Base-by-base conservation (phyloP, 2,113 vertebrate genomes). In the Entosphenus tridentatus region DNA sequence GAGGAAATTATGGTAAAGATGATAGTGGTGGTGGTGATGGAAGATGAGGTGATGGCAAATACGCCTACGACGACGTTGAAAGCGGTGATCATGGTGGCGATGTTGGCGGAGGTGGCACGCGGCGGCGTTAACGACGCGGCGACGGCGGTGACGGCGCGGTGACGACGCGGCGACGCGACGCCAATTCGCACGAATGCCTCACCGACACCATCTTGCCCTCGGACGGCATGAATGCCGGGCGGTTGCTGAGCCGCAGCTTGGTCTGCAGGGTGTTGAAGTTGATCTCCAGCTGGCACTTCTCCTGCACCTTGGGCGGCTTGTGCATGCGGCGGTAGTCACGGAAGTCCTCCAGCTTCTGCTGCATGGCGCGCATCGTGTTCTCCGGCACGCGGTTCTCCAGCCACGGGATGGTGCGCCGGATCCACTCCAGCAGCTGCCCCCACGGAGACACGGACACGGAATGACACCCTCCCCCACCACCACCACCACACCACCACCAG, bases 201-300 rank as follows among this genome's bases (percentile, higher is more conserved):
- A 98, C 93, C 75, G 93, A 98, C 75, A 98, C 93, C 90, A 98
- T 87, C 81, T 96, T 98, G 68, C 93, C 93, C 76, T 98, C 93
- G 0, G 93, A 96, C 70, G 93, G 93, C 93, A 96, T 98, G 76
- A 92, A 98, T 68, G 92, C 88, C 0, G 93, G 93, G 1, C 93
- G 82, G 76, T 91, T 98, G 79, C 93, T 98, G 80, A 96, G 90
- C 70, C 89, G 79, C 72, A 98, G 75, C 76, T 96, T 98, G 71
- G 93, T 98, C 80, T 98, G 93, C 79, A 98, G 78, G 2, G 93
- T 98, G 81, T 98, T 98, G 79, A 98, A 98, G 79, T 87, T 96
- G 73, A 98, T 98, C 80, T 98, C 93, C 76, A 98, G 80, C 73
- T 96, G 92, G 77, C 93, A 98, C 73, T 98, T 98, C 79, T 98